Base-by-base conservation (phyloP, 2,888 invertebrate species). In the Meliscaeva auricollis region DNA sequence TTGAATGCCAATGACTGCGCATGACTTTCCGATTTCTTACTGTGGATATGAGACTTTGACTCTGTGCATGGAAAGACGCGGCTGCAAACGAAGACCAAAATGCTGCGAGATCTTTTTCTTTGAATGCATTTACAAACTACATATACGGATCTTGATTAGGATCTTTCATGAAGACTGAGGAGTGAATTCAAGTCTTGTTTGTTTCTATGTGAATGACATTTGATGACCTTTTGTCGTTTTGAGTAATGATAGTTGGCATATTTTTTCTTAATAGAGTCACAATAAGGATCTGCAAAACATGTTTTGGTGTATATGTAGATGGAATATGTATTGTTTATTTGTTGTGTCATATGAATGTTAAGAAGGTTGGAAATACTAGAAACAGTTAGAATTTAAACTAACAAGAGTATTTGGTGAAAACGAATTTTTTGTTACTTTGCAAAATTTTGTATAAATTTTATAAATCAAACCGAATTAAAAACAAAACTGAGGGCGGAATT, bases 1-100 rank as follows among this genome's bases (percentile, higher is more conserved):
- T 79, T 75, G 83, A 79, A 84, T 84, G 83, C 75, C 83, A 84
- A 84, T 79, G 83, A 58, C 44, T 79, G 74, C 20, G 79, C 74
- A 73, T 82, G 82, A 72, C 68, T 66, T 35, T 68, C 32, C 54
- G 73, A 48, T 69, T 41, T 17, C 7, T 35, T 8, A 38, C 62
- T 50, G 46, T 48, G 50, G 44, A 70, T 30, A 46, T 38, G 26
- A 26, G 26, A 26, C 26, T 26, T 26, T 54, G 66, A 66, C 41
- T 81, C 30, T 50, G 41, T 41, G 62, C 32, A 76, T 64, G 52
- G 15, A 52, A 62, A 68, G 74, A 68, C 74, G 75, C 54, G 62
- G 56, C 56, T 69, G 20, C 22, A 46, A 58, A 52, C 41, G 50
- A 38, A 17, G 30, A 56, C n/a, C n/a, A n/a, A n/a, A n/a, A n/a